phyloP scores from a whole-genome alignment of 2,113 vertebrate species.

The Oreotrochilus melanogaster region DNA sequence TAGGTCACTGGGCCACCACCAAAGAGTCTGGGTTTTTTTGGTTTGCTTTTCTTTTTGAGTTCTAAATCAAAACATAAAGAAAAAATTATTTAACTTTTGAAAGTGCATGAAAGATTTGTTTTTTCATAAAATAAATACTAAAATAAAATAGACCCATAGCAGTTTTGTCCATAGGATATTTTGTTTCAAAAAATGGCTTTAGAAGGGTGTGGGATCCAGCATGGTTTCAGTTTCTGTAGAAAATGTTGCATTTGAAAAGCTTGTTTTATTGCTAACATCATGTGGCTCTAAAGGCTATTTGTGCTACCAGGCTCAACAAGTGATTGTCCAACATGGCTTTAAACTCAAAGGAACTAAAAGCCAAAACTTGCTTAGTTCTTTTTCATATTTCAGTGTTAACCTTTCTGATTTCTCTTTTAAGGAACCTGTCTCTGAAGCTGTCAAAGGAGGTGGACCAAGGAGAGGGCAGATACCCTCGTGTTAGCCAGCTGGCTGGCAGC shows the following conservation, averaged over 20 bases:
- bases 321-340: background rate
- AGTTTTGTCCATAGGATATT: background rate
- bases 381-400: background rate
- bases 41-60: background rate
- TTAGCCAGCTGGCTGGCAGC: constrained; percentile 74
- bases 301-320: background rate
- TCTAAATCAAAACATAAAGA: background rate
- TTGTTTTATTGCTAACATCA: background rate
- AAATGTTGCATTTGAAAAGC: background rate
- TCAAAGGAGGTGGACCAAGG: constrained; percentile 77
- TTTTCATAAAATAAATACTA: background rate
- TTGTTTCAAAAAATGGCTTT: background rate
- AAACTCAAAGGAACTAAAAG: background rate
- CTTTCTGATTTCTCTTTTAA: constrained; percentile 48
- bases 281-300: background rate
- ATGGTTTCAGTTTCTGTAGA: background rate
- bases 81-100: background rate
- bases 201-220: rapidly evolving
- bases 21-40: background rate
- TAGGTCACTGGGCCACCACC: background rate
- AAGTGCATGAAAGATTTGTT: background rate
- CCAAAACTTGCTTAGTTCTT: background rate
- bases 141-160: background rate
- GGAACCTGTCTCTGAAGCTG: constrained; percentile 81
- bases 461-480: constrained; percentile 70